A percentile compares a stretch with the other conserved stretches of the same genome.
These are phyloP conservation scores for Lagopus leucura DNA, from an alignment of 2,113 vertebrate species.

Conservation along the genomic window DNA sequence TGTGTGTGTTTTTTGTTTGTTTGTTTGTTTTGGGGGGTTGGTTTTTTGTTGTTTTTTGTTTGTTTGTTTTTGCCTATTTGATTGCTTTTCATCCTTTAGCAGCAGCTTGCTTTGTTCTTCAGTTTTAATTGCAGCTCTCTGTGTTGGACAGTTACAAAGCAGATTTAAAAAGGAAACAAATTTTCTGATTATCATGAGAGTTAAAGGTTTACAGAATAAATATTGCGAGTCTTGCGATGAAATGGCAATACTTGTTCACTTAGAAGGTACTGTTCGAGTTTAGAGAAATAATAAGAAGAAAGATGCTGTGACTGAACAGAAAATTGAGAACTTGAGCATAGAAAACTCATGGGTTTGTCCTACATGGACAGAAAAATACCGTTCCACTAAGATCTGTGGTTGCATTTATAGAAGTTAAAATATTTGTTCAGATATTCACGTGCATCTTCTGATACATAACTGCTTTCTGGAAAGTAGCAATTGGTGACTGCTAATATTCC, in stretches of 20 bases:
- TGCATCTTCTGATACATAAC: background rate
- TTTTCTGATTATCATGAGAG: background rate
- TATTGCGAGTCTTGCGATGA: background rate
- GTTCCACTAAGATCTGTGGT: background rate
- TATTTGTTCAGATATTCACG: background rate
- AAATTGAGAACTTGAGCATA: background rate
- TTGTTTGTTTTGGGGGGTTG: too few relatives aligned
- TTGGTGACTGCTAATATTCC: background rate
- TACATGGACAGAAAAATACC: background rate
- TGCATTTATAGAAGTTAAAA: constrained; percentile 4
- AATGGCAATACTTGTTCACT: background rate
- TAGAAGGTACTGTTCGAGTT: background rate
- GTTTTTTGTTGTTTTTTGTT: background rate
- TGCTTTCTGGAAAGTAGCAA: background rate
- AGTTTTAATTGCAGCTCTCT: background rate
- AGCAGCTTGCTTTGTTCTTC: background rate
- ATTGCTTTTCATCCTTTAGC: background rate
- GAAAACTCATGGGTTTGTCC: background rate
- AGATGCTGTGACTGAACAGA: fast-evolving
- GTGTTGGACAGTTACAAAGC: background rate
- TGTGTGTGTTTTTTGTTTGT: background rate
- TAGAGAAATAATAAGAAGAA: background rate
- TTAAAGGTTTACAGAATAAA: background rate
- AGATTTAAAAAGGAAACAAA: background rate
- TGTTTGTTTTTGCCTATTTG: background rate